Evolutionary conservation across 2,797 vertebrate species (phyloP).

Genomic region (Pangasius macronema): DNA sequence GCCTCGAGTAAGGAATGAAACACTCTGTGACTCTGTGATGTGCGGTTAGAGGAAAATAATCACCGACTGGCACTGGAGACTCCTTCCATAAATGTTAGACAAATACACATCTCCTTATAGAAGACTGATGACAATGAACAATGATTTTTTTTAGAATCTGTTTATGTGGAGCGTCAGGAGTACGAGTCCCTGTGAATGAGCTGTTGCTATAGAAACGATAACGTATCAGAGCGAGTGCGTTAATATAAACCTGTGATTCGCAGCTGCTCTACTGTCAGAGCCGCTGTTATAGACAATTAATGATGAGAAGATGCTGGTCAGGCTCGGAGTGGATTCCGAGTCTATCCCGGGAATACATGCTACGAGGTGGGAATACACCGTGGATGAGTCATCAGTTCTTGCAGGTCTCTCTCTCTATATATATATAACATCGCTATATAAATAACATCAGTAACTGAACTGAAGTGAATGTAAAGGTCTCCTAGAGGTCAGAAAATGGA

Average conservation of each 20-base stretch:
- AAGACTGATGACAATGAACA: no score
- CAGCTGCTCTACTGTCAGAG: no score
- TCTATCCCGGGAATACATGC: not conserved
- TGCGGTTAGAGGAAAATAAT: not conserved
- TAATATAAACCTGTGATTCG: no score
- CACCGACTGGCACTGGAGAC: not conserved
- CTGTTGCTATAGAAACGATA: not conserved
- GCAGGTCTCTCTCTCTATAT: not conserved
- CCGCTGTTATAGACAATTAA: no score
- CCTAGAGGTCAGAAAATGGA: not conserved
- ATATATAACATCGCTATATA: not conserved
- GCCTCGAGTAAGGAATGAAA: not conserved
- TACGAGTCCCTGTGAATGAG: not conserved
- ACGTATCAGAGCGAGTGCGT: not conserved
- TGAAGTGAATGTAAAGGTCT: not conserved
- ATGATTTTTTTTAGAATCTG: no score
- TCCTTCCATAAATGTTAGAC: not conserved
- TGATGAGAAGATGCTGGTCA: not conserved
- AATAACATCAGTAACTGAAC: not conserved
- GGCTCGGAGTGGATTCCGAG: not conserved
- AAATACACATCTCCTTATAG: not conserved
- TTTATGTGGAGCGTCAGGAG: no score
- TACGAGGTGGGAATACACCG: not conserved
- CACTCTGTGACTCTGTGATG: not conserved
- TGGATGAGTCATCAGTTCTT: not conserved